Conservation (phyloP, 2,888 invertebrate genomes). For the Eupithecia subumbrata region DNA sequence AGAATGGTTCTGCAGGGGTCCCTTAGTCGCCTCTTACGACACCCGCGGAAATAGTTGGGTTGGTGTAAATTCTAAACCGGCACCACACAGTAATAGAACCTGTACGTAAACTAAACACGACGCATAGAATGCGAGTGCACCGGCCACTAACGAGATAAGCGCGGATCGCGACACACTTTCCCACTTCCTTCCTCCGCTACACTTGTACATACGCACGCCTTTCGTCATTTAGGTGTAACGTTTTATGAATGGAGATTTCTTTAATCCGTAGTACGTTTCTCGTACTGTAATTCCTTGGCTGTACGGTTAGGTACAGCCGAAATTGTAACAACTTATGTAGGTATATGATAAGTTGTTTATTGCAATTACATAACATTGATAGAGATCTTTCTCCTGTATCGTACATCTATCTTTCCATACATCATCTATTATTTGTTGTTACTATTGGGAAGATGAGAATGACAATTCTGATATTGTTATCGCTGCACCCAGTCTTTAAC, state of each 20-base stretch:
- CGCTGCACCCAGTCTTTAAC: not conserved
- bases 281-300: not conserved
- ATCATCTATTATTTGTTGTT: not conserved
- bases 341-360: no score
- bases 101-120: constrained; percentile 30
- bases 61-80: no score
- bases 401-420: not conserved
- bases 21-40: no score
- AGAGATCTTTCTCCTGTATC: not conserved
- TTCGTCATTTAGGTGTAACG: constrained; percentile 4
- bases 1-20: no score
- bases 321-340: no score
- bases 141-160: constrained; percentile 76
- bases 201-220: constrained; percentile 39
- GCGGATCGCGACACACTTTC: constrained; percentile 65
- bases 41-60: no score
- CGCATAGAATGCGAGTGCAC: constrained; percentile 52
- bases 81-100: not conserved
- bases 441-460: not conserved
- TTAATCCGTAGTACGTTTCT: constrained; percentile 6
- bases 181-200: constrained; percentile 71
- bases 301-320: not conserved
- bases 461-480: not conserved
- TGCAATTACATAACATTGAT: not conserved
- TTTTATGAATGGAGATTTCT: constrained; percentile 15